These are phyloP conservation scores for Pseudopipra pipra DNA, from an alignment of 2,113 vertebrate species.

Conservation along the genomic window DNA sequence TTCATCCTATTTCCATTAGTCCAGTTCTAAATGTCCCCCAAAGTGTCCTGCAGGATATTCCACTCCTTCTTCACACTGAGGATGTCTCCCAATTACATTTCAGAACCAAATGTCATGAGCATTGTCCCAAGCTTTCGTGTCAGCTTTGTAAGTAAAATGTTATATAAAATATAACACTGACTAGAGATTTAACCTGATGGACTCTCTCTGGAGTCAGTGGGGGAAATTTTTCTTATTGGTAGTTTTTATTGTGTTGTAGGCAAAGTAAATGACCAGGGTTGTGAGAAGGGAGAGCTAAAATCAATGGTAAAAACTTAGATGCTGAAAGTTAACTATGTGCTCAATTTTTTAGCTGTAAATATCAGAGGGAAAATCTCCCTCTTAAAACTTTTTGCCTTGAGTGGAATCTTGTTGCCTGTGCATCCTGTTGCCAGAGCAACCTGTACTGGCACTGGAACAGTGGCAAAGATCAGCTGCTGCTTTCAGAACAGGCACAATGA, in stretches of 20 bases:
- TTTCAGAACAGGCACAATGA: background rate
- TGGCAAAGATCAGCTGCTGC: conserved; percentile 19
- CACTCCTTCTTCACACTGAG: background rate
- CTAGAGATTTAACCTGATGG: background rate
- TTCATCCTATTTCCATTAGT: background rate
- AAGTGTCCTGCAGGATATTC: background rate
- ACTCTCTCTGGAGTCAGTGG: background rate
- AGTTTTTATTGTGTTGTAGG: background rate
- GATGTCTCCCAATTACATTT: background rate
- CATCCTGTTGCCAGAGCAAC: conserved; percentile 59
- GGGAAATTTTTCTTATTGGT: background rate
- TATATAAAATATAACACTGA: background rate
- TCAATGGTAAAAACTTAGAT: background rate
- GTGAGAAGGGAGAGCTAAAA: background rate
- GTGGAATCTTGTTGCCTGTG: background rate
- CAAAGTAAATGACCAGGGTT: background rate
- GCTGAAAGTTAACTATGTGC: background rate
- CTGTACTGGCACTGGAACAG: background rate
- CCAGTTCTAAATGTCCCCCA: background rate
- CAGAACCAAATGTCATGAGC: background rate
- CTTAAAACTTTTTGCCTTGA: background rate
- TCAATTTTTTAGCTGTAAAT: background rate
- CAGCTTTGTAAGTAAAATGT: background rate
- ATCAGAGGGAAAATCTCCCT: background rate
- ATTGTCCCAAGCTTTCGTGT: background rate